Base-by-base conservation (phyloP, 1,140 invertebrate genomes). In the Zeugodacus cucurbitae region DNA sequence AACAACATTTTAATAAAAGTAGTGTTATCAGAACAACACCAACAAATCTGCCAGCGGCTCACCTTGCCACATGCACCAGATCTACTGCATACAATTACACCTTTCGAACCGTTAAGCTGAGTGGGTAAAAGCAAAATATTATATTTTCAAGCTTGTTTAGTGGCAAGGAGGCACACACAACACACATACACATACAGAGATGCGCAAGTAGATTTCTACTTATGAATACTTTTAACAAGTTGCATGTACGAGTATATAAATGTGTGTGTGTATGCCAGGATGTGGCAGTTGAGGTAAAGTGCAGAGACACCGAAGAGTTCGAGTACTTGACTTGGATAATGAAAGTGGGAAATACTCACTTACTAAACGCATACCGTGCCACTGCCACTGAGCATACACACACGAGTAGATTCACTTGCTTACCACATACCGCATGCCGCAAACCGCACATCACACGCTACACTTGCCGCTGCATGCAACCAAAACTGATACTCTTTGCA, bases 281-380 rank as follows among this genome's bases (percentile, higher is more conserved):
- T 82, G 74, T 82, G 74, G 74, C 74, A 82, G 41, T 44, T 82
- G 70, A 41, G 70, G 70, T 74, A 74, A 74, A 74, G 70, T 74
- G 70, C 70, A 74, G 37, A 82, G 37, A 82, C 74, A 82, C 22
- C 29, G 32, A 82, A 82, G 74, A 82, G 41, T 82, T 82, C 74
- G 74, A 82, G 74, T 82, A 82, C 74, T 82, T 82, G 74, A 82
- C 74, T 82, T 82, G 41, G 74, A 82, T 82, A 82, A 82, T 82
- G 74, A 82, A 82, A 82, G 74, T 82, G 74, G 74, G 74, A 82
- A 82, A 82, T 82, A 82, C 74, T 82, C 22, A 82, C 74, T 82
- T 82, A 82, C 74, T 82, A 82, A 82, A 82, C 74, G 41, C 74
- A 82, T 48, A 82, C n/a, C n/a, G n/a, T n/a, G n/a, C n/a, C n/a